Percentiles rank a stretch among this genome's conserved stretches.
Evolutionary conservation across 2,797 vertebrate genomes (phyloP).

Genomic region (Sitta carolinensis): DNA sequence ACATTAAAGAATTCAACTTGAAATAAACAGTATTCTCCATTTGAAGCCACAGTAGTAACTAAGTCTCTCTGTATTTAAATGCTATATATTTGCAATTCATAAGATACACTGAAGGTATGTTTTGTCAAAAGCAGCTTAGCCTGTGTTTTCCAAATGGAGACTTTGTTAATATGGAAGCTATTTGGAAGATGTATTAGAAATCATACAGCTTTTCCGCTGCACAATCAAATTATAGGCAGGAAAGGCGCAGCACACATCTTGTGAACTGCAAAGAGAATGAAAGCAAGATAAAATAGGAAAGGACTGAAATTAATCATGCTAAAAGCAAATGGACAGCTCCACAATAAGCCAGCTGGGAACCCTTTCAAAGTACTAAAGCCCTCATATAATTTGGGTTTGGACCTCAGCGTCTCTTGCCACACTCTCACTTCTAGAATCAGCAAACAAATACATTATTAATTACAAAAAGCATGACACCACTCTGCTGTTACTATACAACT

Average conservation of each 20-base stretch:
- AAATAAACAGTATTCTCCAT: neutral
- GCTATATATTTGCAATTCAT: neutral
- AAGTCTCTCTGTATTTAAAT: neutral
- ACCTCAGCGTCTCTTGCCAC: neutral
- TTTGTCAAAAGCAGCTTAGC: neutral
- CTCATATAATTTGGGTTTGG: accelerated
- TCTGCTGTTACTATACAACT: neutral
- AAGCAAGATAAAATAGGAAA: neutral
- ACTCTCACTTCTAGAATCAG: neutral
- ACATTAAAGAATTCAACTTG: neutral
- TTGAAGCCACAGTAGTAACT: neutral
- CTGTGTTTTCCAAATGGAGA: neutral
- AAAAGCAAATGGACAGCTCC: neutral
- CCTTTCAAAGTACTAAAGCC: neutral
- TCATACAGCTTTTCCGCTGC: neutral
- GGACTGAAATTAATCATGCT: neutral
- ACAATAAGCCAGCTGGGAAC: neutral
- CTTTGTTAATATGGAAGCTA: neutral
- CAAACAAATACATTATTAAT: neutral
- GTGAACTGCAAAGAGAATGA: neutral
- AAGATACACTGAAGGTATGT: neutral
- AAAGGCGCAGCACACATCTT: neutral
- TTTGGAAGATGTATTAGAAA: neutral
- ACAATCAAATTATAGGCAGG: neutral
- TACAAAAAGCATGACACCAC: accelerated